These are phyloP conservation scores for Micoletzkya japonica DNA, from an alignment of 2,888 invertebrate genomes.

Conservation along the genomic window DNA sequence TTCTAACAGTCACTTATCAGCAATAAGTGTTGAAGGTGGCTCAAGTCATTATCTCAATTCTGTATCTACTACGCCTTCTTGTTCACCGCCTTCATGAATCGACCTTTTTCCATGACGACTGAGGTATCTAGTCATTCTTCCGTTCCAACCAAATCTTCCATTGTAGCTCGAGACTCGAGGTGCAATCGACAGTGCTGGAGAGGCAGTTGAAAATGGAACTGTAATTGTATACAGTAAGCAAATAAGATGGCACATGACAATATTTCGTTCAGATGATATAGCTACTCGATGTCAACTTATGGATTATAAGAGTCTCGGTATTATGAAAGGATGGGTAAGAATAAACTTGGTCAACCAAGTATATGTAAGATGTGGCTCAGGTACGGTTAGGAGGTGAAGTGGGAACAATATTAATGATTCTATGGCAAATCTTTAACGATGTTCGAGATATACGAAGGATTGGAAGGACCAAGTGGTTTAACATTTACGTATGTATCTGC, in stretches of 20 bases:
- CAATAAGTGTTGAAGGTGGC: conserved; percentile 40
- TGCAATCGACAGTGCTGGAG: neutral
- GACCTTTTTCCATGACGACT: conserved; percentile 69
- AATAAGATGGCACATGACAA: neutral
- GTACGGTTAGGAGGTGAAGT: neutral
- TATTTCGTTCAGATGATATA: neutral
- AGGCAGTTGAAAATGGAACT: neutral
- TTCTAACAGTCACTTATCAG: neutral
- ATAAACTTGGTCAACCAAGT: too few relatives aligned
- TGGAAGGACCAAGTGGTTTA: conserved; percentile 5
- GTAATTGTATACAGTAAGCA: neutral
- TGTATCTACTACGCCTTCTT: conserved; percentile 87
- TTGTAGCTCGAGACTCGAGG: neutral
- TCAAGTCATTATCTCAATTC: conserved; percentile 79
- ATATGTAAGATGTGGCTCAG: neutral
- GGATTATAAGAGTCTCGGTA: neutral
- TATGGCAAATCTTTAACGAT: neutral
- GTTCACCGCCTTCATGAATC: conserved; percentile 81
- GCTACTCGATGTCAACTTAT: neutral
- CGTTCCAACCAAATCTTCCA: neutral
- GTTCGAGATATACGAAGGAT: neutral
- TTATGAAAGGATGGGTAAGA: conserved; percentile 4
- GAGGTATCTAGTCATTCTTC: conserved; percentile 30
- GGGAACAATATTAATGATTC: neutral
- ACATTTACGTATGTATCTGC: neutral